Evolutionary conservation across 2,113 vertebrate species (phyloP).

Genomic region (Alligator mississippiensis): DNA sequence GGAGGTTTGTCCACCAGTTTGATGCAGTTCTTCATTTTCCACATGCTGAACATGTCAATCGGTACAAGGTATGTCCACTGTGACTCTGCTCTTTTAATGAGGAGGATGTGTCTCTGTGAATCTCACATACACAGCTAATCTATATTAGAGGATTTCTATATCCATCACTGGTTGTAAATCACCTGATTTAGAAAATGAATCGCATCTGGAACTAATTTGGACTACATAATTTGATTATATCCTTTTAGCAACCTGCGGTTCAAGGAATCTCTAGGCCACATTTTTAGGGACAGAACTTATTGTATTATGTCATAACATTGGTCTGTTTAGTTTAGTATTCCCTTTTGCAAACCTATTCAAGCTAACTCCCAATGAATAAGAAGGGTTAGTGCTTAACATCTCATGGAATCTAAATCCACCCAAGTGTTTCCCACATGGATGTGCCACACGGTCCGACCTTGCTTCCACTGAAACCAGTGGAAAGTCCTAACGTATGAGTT

Average conservation of each 20-base stretch:
- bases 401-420: not conserved
- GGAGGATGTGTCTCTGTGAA: not conserved
- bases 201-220: not conserved
- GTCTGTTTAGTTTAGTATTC: not conserved
- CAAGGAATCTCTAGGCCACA: not conserved
- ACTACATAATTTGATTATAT: not conserved
- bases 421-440: not conserved
- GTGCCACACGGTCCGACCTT: not conserved
- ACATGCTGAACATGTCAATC: not conserved
- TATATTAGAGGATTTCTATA: not conserved
- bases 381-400: not conserved
- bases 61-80: slow-evolving; percentile 9
- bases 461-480: not conserved
- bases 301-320: not conserved
- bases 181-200: not conserved
- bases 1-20: slow-evolving; percentile 19
- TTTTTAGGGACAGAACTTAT: not conserved
- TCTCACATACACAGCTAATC: not conserved
- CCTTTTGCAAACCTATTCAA: not conserved
- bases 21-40: slow-evolving; percentile 19
- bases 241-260: not conserved
- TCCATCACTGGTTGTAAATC: not conserved
- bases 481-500: not conserved
- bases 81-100: not conserved
- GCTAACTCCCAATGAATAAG: not conserved